Evolutionary conservation across 2,888 invertebrate genomes (phyloP).

Genomic region (Clusia tigrina): DNA sequence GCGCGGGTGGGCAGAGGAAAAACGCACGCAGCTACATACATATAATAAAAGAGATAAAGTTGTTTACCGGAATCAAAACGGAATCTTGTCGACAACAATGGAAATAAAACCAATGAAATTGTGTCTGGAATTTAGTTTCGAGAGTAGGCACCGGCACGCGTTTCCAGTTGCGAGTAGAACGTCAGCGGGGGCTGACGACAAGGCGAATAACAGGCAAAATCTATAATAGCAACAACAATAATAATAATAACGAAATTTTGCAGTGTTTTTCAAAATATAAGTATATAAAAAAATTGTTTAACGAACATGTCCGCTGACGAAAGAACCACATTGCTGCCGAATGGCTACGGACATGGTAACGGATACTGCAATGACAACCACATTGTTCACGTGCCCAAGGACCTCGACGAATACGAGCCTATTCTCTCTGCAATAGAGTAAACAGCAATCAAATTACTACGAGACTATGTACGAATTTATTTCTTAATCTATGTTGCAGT

Average conservation of each 20-base stretch:
- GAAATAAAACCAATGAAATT: not conserved
- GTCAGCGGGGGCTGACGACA: not conserved
- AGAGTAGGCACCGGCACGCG: slow-evolving; percentile 17
- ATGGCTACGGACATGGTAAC: slow-evolving; percentile 19
- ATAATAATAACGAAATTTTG: slow-evolving; percentile 7
- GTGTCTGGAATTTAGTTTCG: slow-evolving; percentile 10
- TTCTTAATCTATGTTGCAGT: slow-evolving; percentile 36
- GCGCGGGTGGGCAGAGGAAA: too few species aligned
- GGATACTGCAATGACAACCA: slow-evolving; percentile 35
- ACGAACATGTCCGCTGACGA: slow-evolving; percentile 51
- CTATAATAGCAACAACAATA: not conserved
- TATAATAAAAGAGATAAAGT: slow-evolving; percentile 48
- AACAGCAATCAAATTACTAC: slow-evolving; percentile 22
- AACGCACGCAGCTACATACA: slow-evolving; percentile 32
- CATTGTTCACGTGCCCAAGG: slow-evolving; percentile 48
- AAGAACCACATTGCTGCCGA: slow-evolving; percentile 46
- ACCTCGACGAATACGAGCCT: slow-evolving; percentile 48
- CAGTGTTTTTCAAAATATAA: slow-evolving; percentile 26
- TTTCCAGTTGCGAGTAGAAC: slow-evolving; percentile 19
- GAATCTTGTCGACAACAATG: slow-evolving; percentile 3
- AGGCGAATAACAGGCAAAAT: not conserved
- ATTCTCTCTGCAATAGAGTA: slow-evolving; percentile 52
- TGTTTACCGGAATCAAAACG: slow-evolving; percentile 54
- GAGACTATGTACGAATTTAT: not conserved
- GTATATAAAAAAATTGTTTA: slow-evolving; percentile 20